phyloP scores from a whole-genome alignment of 2,888 invertebrate species.

The Physocephala rufipes region DNA sequence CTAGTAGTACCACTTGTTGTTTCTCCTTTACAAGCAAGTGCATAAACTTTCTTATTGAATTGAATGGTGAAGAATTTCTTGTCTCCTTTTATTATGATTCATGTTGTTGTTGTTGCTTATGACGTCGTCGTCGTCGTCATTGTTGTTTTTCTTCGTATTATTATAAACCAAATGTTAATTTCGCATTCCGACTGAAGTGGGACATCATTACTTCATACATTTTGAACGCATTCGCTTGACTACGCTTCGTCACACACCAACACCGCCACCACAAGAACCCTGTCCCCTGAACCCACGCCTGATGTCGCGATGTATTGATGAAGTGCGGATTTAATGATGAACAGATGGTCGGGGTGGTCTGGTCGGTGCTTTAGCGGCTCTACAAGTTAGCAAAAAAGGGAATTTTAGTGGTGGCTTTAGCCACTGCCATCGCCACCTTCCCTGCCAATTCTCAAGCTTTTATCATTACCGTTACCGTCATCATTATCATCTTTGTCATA shows the following conservation, averaged over 20 bases:
- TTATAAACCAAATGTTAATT: slow-evolving; percentile 36
- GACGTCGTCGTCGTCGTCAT: background rate
- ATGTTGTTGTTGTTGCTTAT: too few species aligned
- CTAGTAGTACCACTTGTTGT: background rate
- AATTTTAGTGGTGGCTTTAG: too few species aligned
- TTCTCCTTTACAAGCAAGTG: background rate
- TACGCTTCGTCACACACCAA: background rate
- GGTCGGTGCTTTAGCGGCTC: too few species aligned
- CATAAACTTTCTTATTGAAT: too few species aligned
- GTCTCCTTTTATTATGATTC: too few species aligned
- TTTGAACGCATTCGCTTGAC: slow-evolving; percentile 10
- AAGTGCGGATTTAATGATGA: too few species aligned
- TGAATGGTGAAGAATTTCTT: too few species aligned
- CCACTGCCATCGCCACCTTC: background rate
- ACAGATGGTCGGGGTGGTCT: too few species aligned
- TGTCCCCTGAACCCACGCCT: background rate
- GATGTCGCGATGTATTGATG: too few species aligned
- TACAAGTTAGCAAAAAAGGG: too few species aligned
- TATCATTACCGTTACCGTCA: slow-evolving; percentile 2
- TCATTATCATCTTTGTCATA: background rate
- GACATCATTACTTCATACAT: slow-evolving; percentile 30
- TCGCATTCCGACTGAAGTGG: slow-evolving; percentile 38
- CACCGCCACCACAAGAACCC: background rate
- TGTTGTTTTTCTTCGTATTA: slow-evolving; percentile 14
- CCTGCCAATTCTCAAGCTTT: background rate